These are phyloP conservation scores for Heliothis subflexa DNA, from an alignment of 1,140 invertebrate species.

Conservation along the genomic window DNA sequence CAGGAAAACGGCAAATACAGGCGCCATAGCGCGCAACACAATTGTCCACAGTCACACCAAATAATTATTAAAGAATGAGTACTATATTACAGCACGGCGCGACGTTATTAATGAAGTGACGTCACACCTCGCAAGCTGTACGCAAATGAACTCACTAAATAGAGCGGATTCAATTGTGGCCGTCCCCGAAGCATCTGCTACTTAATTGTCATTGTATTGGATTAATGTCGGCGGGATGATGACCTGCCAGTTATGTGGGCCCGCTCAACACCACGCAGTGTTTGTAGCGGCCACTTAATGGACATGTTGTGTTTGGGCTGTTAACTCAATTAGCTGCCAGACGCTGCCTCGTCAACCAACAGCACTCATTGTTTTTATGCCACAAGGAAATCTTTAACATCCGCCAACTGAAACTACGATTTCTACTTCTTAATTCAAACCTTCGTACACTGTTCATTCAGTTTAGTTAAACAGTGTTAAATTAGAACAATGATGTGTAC, in stretches of 20 bases:
- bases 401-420: conserved; percentile 41
- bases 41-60: no score
- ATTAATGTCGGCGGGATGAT: conserved; percentile 43
- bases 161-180: conserved; percentile 32
- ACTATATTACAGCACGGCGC: neutral
- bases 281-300: conserved; percentile 71
- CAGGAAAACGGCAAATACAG: no score
- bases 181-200: conserved; percentile 18
- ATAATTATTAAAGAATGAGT: neutral
- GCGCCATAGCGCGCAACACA: no score
- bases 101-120: neutral
- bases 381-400: conserved; percentile 60
- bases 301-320: conserved; percentile 77
- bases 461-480: conserved; percentile 14
- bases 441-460: conserved; percentile 36
- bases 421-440: conserved; percentile 29
- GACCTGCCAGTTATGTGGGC: conserved; percentile 29
- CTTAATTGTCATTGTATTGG: conserved; percentile 42
- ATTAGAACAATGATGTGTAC: conserved; percentile 49
- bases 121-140: conserved; percentile 3
- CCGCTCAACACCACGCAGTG: conserved; percentile 50
- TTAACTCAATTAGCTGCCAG: conserved; percentile 80
- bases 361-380: conserved; percentile 71
- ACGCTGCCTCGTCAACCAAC: conserved; percentile 66
- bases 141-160: conserved; percentile 21